phyloP scores from a whole-genome alignment of 2,113 vertebrate species.

The Hoplias malabaricus region DNA sequence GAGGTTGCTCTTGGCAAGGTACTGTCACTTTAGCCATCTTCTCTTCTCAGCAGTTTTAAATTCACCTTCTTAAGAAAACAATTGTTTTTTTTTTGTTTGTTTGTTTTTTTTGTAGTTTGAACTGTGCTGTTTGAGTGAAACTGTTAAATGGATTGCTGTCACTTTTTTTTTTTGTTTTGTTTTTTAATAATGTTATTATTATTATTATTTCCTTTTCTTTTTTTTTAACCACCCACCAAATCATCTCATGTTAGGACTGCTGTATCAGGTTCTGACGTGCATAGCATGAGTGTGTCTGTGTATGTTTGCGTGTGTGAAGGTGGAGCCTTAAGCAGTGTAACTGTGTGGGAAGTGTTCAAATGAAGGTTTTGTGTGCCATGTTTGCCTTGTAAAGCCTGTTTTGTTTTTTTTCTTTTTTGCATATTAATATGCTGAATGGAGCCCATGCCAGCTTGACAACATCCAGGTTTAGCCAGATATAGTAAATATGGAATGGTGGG shows the following conservation, averaged over 20 bases:
- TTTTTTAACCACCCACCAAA: neutral
- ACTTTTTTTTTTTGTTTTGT: neutral
- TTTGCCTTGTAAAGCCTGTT: slow-evolving; percentile 5
- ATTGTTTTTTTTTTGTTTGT: neutral
- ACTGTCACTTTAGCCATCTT: neutral
- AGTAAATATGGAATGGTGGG: slow-evolving; percentile 6
- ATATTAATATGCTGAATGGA: neutral
- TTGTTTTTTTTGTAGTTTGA: neutral
- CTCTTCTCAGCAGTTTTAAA: neutral
- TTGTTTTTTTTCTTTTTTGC: neutral
- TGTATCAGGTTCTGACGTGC: neutral
- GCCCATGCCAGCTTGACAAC: neutral
- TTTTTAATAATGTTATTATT: neutral
- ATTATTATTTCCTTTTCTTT: neutral
- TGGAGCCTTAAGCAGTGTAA: slow-evolving; percentile 20
- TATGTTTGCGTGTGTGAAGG: neutral
- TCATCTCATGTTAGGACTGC: slow-evolving; percentile 31
- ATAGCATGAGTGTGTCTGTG: neutral
- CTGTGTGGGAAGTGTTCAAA: slow-evolving; percentile 19
- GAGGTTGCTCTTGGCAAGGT: neutral
- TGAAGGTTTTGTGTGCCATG: neutral
- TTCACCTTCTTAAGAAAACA: slow-evolving; percentile 18
- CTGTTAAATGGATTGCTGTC: neutral
- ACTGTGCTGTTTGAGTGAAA: neutral
- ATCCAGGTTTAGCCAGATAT: neutral